Evolutionary conservation across 2,113 vertebrate species (phyloP).

Genomic region (Manacus vitellinus): DNA sequence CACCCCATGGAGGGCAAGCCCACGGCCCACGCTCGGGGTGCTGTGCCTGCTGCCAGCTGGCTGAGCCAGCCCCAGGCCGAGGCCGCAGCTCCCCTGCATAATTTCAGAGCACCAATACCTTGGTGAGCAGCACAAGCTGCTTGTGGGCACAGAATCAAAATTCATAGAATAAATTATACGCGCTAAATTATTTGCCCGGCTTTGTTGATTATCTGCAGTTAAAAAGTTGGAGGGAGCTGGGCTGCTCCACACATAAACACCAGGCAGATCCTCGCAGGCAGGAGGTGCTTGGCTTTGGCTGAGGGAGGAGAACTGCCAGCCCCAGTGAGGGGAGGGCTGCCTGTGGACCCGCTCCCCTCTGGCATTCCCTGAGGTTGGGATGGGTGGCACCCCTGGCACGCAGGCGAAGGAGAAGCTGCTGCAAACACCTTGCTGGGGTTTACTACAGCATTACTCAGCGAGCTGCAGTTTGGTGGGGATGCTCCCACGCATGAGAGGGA

Average conservation of each 20-base stretch:
- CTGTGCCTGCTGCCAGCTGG: not conserved
- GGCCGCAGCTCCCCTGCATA: not conserved
- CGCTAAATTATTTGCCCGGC: constrained; percentile 30
- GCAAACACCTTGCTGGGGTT: not conserved
- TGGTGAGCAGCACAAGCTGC: constrained; percentile 33
- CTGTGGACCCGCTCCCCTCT: fast-evolving
- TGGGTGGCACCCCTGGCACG: fast-evolving
- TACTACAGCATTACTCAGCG: not conserved
- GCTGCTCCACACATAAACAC: not conserved
- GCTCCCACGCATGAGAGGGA: constrained; percentile 18
- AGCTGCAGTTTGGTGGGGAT: not conserved
- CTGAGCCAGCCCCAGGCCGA: not conserved
- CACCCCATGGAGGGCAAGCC: not conserved
- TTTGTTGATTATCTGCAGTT: constrained; percentile 57
- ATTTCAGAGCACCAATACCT: not conserved
- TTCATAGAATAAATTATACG: constrained; percentile 48
- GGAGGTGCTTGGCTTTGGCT: not conserved
- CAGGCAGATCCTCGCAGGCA: not conserved
- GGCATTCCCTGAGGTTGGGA: not conserved
- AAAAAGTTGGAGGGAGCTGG: constrained; percentile 32
- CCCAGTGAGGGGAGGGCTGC: fast-evolving
- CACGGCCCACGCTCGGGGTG: not conserved
- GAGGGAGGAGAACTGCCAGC: not conserved
- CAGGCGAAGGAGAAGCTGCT: not conserved
- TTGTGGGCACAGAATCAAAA: constrained; percentile 55